phyloP scores from a whole-genome alignment of 2,888 invertebrate species.

The Stenotaenia linearis region DNA sequence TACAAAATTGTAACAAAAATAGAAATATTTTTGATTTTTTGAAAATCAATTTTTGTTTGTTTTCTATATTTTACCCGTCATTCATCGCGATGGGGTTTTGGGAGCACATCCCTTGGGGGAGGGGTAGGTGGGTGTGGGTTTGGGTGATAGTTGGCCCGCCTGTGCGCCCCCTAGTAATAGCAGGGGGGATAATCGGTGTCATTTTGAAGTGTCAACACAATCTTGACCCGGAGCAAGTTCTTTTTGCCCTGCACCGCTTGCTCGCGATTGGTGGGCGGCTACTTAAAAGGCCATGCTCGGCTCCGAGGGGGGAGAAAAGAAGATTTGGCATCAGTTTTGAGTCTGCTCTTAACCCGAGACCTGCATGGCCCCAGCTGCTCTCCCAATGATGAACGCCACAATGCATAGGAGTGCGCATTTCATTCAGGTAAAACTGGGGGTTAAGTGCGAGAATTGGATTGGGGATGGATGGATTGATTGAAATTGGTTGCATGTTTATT shows the following conservation, averaged over 20 bases:
- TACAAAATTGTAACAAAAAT: too few species aligned
- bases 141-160: slow-evolving; percentile 9
- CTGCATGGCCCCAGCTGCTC: not conserved
- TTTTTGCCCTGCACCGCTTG: not conserved
- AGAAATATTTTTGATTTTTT: too few species aligned
- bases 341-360: not conserved
- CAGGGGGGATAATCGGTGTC: slow-evolving; percentile 9
- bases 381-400: not conserved
- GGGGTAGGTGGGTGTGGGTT: not conserved
- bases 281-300: not conserved
- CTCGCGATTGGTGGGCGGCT: not conserved
- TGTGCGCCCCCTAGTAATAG: slow-evolving; percentile 1
- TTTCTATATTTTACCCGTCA: not conserved
- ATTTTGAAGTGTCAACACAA: slow-evolving; percentile 9
- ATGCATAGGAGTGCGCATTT: not conserved
- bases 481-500: too few species aligned
- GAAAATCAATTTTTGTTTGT: not conserved
- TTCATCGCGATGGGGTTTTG: not conserved
- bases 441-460: too few species aligned
- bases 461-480: too few species aligned
- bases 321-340: not conserved
- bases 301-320: not conserved
- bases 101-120: not conserved
- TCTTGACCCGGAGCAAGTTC: not conserved
- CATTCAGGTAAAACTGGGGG: not conserved